These are phyloP conservation scores for Cassiopea andromeda DNA, from an alignment of 30 jellyfish, hydroid and myxozoan genomes.

Conservation along the genomic window DNA sequence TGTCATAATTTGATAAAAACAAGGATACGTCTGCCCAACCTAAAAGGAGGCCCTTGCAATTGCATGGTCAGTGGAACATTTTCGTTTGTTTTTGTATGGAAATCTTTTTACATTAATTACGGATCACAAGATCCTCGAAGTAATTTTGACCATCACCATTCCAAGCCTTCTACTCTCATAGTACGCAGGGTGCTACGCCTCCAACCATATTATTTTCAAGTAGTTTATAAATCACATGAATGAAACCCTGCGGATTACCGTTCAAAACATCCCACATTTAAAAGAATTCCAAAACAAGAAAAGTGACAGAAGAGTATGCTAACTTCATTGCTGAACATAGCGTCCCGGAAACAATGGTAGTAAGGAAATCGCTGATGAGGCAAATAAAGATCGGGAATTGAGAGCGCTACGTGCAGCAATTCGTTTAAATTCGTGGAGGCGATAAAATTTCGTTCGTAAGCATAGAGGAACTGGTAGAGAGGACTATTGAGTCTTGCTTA, in stretches of 20 bases:
- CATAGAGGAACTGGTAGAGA: too few species aligned
- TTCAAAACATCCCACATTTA: too few species aligned
- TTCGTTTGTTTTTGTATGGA: not conserved
- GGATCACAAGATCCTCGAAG: slow-evolving; percentile 1
- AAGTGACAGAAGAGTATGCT: too few species aligned
- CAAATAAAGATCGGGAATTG: too few species aligned
- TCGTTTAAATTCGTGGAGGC: too few species aligned
- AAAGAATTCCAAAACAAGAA: slow-evolving; percentile 12
- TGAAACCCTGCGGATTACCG: slow-evolving; percentile 50
- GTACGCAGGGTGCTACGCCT: slow-evolving; percentile 57
- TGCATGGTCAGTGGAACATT: not conserved
- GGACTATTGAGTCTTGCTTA: too few species aligned
- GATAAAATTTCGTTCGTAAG: too few species aligned
- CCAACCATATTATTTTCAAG: not conserved
- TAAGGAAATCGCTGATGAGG: too few species aligned
- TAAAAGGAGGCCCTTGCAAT: slow-evolving; percentile 15
- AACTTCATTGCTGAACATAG: too few species aligned
- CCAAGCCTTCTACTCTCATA: slow-evolving; percentile 50
- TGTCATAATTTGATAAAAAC: slow-evolving; percentile 11
- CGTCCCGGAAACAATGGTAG: too few species aligned
- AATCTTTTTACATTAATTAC: not conserved
- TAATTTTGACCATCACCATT: slow-evolving; percentile 43
- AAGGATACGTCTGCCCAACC: slow-evolving; percentile 9
- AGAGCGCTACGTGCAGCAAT: too few species aligned
- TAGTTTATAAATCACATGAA: not conserved